Percentiles rank a stretch among this genome's conserved stretches.
These are phyloP conservation scores for Alligator sinensis DNA, from an alignment of 2,113 vertebrate genomes.

Conservation along the genomic window DNA sequence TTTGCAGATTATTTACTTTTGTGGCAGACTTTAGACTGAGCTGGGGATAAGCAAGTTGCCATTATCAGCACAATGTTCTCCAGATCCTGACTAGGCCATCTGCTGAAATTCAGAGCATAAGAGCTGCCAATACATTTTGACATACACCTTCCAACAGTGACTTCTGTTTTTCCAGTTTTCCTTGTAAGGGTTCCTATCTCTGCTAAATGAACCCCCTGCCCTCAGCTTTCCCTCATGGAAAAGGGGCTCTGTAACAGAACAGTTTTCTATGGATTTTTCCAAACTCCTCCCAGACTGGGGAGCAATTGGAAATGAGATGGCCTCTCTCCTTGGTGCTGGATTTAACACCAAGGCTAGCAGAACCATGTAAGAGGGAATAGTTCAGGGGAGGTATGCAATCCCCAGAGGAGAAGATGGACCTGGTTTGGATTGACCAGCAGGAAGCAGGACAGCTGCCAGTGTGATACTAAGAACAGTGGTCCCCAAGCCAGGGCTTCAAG, in stretches of 20 bases:
- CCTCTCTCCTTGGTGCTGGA: background rate
- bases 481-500: too few relatives aligned
- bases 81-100: slow-evolving; percentile 39
- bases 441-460: background rate
- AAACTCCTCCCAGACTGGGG: fast-evolving
- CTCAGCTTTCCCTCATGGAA: background rate
- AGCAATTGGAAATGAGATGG: background rate
- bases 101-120: background rate
- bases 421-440: background rate
- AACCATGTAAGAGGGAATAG: background rate
- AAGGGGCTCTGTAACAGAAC: background rate
- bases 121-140: background rate
- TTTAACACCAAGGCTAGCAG: background rate
- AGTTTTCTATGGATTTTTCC: background rate
- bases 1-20: slow-evolving; percentile 26
- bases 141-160: background rate
- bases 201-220: background rate
- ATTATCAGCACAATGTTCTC: background rate
- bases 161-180: background rate
- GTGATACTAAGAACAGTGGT: too few relatives aligned
- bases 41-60: background rate
- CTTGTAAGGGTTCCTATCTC: background rate
- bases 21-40: background rate
- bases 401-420: background rate
- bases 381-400: background rate